phyloP scores from a whole-genome alignment of 2,113 vertebrate species.

The Acrocephalus arundinaceus region DNA sequence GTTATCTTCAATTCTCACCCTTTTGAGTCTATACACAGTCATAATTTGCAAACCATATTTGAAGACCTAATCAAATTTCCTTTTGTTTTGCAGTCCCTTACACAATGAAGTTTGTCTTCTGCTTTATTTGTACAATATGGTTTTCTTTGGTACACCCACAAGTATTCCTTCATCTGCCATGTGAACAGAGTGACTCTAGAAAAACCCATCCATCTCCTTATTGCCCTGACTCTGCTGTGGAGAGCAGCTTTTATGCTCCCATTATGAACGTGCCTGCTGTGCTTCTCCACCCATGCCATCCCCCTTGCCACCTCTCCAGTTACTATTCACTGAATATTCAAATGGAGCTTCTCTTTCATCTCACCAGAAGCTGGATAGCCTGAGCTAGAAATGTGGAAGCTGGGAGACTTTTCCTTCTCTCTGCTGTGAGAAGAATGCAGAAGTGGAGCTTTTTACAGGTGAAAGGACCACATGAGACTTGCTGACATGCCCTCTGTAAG shows the following conservation, averaged over 20 bases:
- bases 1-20: background rate
- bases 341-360: background rate
- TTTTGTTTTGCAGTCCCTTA: background rate
- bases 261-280: rapidly evolving
- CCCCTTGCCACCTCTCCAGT: background rate
- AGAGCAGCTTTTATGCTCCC: background rate
- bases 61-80: background rate
- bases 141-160: background rate
- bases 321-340: background rate
- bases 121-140: background rate
- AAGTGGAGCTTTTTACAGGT: background rate
- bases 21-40: background rate
- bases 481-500: background rate
- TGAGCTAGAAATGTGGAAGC: background rate
- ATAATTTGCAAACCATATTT: background rate
- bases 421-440: background rate
- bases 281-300: background rate
- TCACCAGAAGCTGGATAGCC: background rate
- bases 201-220: background rate
- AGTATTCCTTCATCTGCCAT: background rate
- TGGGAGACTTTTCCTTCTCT: background rate
- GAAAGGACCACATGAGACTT: background rate
- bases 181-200: background rate
- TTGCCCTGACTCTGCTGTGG: background rate
- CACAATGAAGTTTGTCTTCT: background rate